phyloP scores from a whole-genome alignment of 2,888 invertebrate species.

The Eristalis pertinax region DNA sequence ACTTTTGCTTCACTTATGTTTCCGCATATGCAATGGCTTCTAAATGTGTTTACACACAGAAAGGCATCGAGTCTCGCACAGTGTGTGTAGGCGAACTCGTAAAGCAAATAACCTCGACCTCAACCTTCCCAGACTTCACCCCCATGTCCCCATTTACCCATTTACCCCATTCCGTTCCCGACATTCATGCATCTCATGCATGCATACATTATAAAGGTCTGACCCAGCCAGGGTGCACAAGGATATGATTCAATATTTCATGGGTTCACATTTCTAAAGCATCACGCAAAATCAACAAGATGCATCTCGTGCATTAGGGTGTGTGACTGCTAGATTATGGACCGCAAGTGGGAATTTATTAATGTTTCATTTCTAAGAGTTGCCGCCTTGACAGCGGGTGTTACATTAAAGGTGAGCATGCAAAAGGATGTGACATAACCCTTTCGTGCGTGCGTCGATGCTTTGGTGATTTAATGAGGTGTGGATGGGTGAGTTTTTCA shows the following conservation, averaged over 20 bases:
- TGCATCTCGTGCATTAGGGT: conserved; percentile 37
- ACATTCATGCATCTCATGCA: conserved; percentile 19
- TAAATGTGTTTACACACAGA: not conserved
- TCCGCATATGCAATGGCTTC: conserved; percentile 3
- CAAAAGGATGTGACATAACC: conserved; percentile 22
- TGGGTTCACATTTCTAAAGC: conserved; percentile 51
- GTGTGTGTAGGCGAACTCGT: not conserved
- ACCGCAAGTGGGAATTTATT: not conserved
- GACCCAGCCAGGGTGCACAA: conserved; percentile 53
- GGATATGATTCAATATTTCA: conserved; percentile 66
- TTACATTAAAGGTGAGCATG: conserved; percentile 30
- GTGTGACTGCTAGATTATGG: conserved; percentile 23
- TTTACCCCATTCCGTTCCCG: not conserved
- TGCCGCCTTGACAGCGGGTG: not conserved
- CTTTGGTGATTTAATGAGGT: conserved; percentile 26
- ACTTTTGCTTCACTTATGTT: conserved; percentile 14
- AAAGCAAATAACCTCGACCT: conserved; percentile 65
- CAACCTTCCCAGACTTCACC: conserved; percentile 37
- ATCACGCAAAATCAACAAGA: conserved; percentile 64
- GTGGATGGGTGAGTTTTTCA: not conserved
- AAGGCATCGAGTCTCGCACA: not conserved
- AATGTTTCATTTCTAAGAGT: not conserved
- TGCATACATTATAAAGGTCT: conserved; percentile 31
- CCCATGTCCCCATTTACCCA: not conserved
- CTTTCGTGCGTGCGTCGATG: conserved; percentile 53